Evolutionary conservation across 2,888 invertebrate species (phyloP), one percentile per base, ranked within the genome.

Genomic region (Protonemura montana): DNA sequence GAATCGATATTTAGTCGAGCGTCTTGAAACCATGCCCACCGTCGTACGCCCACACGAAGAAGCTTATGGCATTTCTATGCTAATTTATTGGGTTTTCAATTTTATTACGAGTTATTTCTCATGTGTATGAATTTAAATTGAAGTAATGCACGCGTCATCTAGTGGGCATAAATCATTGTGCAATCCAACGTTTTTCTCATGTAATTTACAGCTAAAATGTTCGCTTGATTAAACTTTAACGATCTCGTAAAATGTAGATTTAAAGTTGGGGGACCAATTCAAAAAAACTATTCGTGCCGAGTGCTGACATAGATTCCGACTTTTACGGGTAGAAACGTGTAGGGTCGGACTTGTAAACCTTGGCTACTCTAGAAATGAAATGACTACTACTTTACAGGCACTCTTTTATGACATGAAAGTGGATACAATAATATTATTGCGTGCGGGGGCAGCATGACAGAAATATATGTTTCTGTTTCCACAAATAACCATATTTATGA

Each of bases 171-270:
- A 59, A 59, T 59, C 59, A 59, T 21, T 59, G 21, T 59, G 59
- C 59, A 59, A 59, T 59, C 1, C 59, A 59, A 59, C 1, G 59
- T 7, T 59, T 59, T 13, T 7, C 13, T 2, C 59, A 21, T 59
- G 3, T 21, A 59, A 59, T 21, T 59, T 21, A 16, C 16, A 59
- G 59, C 59, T 59, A 59, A 59, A 59, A 59, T 59, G 59, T 59
- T 59, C 59, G 59, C 59, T 59, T 59, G 59, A 59, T 59, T 59
- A 59, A 59, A 59, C 59, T 59, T 59, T 59, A 59, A 59, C 59
- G 59, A 2, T 59, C 59, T 35, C 35, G 35, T 35, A 35, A 35
- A 35, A 35, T 35, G 35, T 35, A 35, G 35, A 35, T 35, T 35
- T 35, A 3, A 35, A 35, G 10, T 35, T 35, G 35, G 35, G 35